phyloP scores from a whole-genome alignment of 1,140 invertebrate genomes.

The Alviniconcha marisindica region DNA sequence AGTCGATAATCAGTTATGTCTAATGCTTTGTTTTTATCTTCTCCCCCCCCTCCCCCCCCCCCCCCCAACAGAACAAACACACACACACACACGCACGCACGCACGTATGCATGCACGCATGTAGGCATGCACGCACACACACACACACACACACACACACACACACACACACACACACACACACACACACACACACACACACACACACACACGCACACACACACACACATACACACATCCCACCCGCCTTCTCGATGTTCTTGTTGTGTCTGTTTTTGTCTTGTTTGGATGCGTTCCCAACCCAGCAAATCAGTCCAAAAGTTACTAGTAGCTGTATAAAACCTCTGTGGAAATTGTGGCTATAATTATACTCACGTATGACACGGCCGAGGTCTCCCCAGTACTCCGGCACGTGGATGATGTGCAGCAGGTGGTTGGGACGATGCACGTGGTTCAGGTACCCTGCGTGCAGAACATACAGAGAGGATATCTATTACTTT shows the following conservation, averaged over 20 bases:
- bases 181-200: not conserved
- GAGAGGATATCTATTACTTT: no score
- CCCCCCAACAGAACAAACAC: not conserved
- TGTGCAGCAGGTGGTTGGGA: slow-evolving; percentile 38
- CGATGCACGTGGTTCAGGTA: slow-evolving; percentile 45
- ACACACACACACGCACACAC: not conserved
- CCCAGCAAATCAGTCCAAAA: no score
- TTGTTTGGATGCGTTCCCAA: no score
- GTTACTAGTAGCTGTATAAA: no score
- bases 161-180: not conserved
- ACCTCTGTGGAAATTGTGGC: no score
- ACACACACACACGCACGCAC: not conserved
- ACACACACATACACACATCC: slow-evolving; percentile 9
- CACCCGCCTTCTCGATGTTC: no score
- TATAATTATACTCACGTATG: slow-evolving; percentile 38
- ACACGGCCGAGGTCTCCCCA: slow-evolving; percentile 35
- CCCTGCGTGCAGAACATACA: slow-evolving; percentile 30
- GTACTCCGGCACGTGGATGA: slow-evolving; percentile 47
- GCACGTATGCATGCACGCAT: not conserved
- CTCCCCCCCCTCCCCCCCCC: no score
- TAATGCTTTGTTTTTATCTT: no score
- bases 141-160: not conserved
- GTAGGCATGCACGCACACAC: not conserved
- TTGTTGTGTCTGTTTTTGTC: no score
- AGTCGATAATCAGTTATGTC: no score